phyloP scores from a whole-genome alignment of 2,797 vertebrate genomes.

The Vultur gryphus region DNA sequence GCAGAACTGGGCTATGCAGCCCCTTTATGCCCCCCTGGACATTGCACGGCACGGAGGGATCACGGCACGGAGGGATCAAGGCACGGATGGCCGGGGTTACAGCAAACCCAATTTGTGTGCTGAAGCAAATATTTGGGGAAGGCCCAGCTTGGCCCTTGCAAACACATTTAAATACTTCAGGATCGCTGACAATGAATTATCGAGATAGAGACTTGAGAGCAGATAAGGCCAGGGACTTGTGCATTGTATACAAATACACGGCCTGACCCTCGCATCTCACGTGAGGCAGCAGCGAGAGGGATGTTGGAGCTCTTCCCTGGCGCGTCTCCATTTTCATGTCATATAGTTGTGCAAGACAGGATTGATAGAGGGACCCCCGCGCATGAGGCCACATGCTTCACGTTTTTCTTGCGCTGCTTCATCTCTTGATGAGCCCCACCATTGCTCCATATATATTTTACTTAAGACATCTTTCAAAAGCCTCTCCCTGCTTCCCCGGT shows the following conservation, averaged over 20 bases:
- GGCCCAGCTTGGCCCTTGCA: neutral
- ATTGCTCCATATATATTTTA: neutral
- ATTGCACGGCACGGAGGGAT: fast-evolving
- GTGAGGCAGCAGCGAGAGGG: fast-evolving
- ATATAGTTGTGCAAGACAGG: neutral
- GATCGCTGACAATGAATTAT: neutral
- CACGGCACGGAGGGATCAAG: too few species aligned
- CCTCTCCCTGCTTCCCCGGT: neutral
- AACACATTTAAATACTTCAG: neutral
- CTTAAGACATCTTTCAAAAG: neutral
- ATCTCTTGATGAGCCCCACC: neutral
- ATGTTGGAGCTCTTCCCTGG: neutral
- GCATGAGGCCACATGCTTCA: fast-evolving
- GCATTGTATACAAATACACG: conserved; percentile 20
- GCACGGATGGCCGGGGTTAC: neutral
- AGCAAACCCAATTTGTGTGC: neutral
- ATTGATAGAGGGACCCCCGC: neutral
- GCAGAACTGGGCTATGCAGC: neutral
- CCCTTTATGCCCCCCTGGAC: neutral
- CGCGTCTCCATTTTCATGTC: neutral
- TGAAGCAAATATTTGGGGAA: conserved; percentile 15
- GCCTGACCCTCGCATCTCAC: neutral
- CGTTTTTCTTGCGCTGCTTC: neutral
- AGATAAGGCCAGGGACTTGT: neutral
- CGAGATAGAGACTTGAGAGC: neutral